These are phyloP conservation scores for Podabrus alpinus DNA, from an alignment of 2,888 invertebrate genomes.

Conservation along the genomic window DNA sequence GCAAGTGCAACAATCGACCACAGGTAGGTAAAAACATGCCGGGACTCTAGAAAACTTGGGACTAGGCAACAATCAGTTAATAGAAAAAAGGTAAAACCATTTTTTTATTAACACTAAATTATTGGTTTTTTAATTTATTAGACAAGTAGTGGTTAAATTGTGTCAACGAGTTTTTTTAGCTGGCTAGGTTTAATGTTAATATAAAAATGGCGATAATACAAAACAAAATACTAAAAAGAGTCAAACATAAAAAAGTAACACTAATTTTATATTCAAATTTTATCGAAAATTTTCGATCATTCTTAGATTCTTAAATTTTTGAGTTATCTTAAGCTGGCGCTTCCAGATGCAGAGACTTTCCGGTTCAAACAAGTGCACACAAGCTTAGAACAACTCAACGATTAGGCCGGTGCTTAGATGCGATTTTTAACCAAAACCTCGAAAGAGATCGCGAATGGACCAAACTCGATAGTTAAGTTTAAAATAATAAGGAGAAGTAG, in stretches of 20 bases:
- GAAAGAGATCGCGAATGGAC: too few relatives aligned
- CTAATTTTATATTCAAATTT: neutral
- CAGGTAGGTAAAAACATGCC: conserved; percentile 56
- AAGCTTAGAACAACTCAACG: neutral
- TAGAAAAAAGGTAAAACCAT: conserved; percentile 38
- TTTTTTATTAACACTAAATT: conserved; percentile 50
- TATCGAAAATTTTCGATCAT: neutral
- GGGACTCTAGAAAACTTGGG: conserved; percentile 49
- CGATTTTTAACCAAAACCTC: too few relatives aligned
- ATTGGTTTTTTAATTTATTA: conserved; percentile 22
- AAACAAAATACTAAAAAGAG: conserved; percentile 1
- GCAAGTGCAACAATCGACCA: conserved; percentile 56
- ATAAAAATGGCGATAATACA: conserved; percentile 31
- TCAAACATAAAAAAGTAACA: neutral
- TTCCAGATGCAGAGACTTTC: too few relatives aligned
- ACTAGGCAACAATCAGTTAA: conserved; percentile 48
- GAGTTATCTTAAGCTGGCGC: neutral
- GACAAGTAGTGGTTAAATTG: neutral
- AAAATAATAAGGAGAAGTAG: too few relatives aligned
- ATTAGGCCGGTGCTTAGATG: too few relatives aligned
- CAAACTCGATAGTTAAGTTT: too few relatives aligned
- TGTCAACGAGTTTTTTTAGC: neutral
- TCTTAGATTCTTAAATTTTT: neutral
- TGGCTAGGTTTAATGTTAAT: conserved; percentile 42
- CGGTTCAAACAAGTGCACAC: too few relatives aligned